phyloP scores from a whole-genome alignment of 2,888 invertebrate species.

The Bembecia ichneumoniformis region DNA sequence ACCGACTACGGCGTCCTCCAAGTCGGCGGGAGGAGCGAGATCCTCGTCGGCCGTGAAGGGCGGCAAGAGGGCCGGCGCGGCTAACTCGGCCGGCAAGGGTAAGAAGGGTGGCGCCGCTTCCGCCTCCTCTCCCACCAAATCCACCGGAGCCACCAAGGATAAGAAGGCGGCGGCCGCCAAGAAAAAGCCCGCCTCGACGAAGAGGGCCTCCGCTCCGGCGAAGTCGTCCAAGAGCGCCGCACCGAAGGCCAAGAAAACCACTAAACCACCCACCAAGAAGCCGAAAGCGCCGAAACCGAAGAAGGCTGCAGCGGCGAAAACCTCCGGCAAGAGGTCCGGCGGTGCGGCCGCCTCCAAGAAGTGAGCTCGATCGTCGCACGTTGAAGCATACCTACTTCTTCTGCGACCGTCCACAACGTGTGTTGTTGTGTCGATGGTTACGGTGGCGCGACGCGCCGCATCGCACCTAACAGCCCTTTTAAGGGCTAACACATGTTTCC shows the following conservation, averaged over 20 bases:
- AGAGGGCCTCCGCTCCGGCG: slow-evolving; percentile 11
- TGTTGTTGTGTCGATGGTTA: slow-evolving; percentile 4
- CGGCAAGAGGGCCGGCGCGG: too few relatives aligned
- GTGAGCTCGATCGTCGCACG: slow-evolving; percentile 7
- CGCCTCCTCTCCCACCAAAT: too few relatives aligned
- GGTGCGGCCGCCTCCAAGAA: slow-evolving; percentile 16
- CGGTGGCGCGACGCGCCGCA: neutral
- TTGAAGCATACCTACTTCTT: too few relatives aligned
- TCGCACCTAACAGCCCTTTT: slow-evolving; percentile 13
- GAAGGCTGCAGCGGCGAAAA: slow-evolving; percentile 22
- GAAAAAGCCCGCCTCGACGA: too few relatives aligned
- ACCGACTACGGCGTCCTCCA: too few relatives aligned
- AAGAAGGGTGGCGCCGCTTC: too few relatives aligned
- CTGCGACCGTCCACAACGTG: slow-evolving; percentile 2
- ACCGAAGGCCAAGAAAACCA: slow-evolving; percentile 35
- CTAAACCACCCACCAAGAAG: slow-evolving; percentile 38
- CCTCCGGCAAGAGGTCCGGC: slow-evolving; percentile 14
- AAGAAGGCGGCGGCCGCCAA: too few relatives aligned
- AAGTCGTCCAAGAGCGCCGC: slow-evolving; percentile 21
- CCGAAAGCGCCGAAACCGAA: slow-evolving; percentile 46
- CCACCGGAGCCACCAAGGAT: too few relatives aligned
- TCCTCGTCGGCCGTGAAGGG: too few relatives aligned
- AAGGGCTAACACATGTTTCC: slow-evolving; percentile 13
- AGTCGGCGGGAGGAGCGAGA: too few relatives aligned
- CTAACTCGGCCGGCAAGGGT: too few relatives aligned